These are phyloP conservation scores for Listronotus oregonensis DNA, from an alignment of 1,140 invertebrate species.

Conservation along the genomic window DNA sequence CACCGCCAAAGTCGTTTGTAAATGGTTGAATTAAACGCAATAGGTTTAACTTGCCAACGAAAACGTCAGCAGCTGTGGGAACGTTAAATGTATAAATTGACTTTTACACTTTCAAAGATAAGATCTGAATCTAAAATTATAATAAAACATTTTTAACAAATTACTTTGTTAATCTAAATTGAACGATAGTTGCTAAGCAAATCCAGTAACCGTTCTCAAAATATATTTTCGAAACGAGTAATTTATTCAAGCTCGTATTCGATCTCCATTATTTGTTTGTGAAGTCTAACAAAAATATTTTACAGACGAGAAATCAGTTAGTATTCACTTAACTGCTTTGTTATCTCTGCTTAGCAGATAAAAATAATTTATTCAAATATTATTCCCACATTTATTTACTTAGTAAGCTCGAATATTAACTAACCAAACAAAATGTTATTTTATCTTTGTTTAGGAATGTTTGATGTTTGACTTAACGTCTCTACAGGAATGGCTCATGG, in stretches of 20 bases:
- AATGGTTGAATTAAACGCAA: no score
- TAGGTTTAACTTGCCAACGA: no score
- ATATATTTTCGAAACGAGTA: slow-evolving; percentile 3
- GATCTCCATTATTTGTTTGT: slow-evolving; percentile 10
- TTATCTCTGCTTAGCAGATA: slow-evolving; percentile 9
- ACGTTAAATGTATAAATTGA: no score
- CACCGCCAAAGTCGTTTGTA: no score
- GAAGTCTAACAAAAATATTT: slow-evolving; percentile 4
- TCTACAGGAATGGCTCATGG: no score
- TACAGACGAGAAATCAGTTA: slow-evolving; percentile 13
- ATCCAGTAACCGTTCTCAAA: neutral
- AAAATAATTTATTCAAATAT: slow-evolving; percentile 26
- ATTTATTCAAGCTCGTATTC: slow-evolving; percentile 3
- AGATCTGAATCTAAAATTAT: no score
- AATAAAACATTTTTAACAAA: no score
- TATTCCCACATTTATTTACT: slow-evolving; percentile 19
- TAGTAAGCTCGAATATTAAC: slow-evolving; percentile 8
- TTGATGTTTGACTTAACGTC: slow-evolving; percentile 8
- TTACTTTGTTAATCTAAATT: no score
- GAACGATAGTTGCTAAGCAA: no score
- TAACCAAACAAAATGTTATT: slow-evolving; percentile 2
- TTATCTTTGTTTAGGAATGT: slow-evolving; percentile 17
- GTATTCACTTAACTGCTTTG: slow-evolving; percentile 12
- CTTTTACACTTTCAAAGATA: no score
- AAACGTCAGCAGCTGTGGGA: no score